Percentiles rank a stretch among this genome's conserved stretches.
These are phyloP conservation scores for Meloidogyne exigua DNA, from an alignment of 1,140 invertebrate genomes.

Conservation along the genomic window DNA sequence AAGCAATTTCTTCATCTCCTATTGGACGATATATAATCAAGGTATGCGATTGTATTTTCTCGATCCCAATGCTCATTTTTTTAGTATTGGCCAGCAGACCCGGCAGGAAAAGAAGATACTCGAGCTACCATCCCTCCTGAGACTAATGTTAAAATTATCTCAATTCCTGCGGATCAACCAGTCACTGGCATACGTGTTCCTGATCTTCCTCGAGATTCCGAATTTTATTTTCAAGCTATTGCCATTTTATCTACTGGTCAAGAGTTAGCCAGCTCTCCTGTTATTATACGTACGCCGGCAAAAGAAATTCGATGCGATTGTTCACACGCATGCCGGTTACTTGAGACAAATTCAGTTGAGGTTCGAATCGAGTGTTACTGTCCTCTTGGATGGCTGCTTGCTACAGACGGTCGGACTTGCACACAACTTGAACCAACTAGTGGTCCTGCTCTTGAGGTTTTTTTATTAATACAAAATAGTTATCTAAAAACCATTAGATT, in stretches of 20 bases:
- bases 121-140: slow-evolving; percentile 31
- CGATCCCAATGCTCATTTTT: not conserved
- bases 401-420: slow-evolving; percentile 50
- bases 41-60: not conserved
- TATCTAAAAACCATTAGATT: not conserved
- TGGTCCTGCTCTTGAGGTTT: slow-evolving; percentile 25
- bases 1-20: slow-evolving; percentile 47
- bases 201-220: slow-evolving; percentile 50
- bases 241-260: slow-evolving; percentile 51
- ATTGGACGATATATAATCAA: slow-evolving; percentile 29
- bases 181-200: slow-evolving; percentile 35
- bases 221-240: slow-evolving; percentile 56
- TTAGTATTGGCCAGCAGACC: slow-evolving; percentile 18
- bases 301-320: slow-evolving; percentile 60
- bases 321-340: slow-evolving; percentile 56
- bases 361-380: slow-evolving; percentile 53
- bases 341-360: slow-evolving; percentile 46
- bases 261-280: slow-evolving; percentile 37
- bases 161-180: slow-evolving; percentile 29
- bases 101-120: not conserved
- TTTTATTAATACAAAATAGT: not conserved
- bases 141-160: slow-evolving; percentile 26
- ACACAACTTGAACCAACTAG: slow-evolving; percentile 23
- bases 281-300: slow-evolving; percentile 52
- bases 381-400: slow-evolving; percentile 50